Conservation (phyloP, 2,888 invertebrate species). For the Sympetrum striolatum region DNA sequence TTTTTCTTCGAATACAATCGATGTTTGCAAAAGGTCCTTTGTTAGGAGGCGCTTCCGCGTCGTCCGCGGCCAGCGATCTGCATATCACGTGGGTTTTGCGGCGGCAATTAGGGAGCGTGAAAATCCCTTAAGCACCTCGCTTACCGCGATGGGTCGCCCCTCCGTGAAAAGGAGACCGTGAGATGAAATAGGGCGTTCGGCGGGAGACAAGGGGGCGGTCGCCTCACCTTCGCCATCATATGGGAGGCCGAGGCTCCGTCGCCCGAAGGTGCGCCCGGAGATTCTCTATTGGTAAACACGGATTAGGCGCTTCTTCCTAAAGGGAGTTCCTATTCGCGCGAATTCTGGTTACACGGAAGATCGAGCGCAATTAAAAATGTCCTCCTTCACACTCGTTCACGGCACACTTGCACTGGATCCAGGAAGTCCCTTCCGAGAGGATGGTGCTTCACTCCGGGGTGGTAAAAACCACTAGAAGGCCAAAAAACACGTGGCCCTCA, state of each 20-base stretch:
- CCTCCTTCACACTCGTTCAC: not conserved
- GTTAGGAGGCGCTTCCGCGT: not conserved
- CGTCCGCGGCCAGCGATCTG: not conserved
- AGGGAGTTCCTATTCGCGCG: not conserved
- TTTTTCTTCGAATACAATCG: slow-evolving; percentile 54
- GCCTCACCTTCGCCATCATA: not conserved
- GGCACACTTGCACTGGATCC: not conserved
- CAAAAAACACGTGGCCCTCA: slow-evolving; percentile 1
- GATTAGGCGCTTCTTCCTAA: not conserved
- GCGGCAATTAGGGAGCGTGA: not conserved
- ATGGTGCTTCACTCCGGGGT: not conserved
- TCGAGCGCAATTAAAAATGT: not conserved
- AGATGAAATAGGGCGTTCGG: not conserved
- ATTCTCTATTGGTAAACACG: not conserved
- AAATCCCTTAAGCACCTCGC: not conserved
- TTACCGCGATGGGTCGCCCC: not conserved
- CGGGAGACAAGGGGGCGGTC: not conserved
- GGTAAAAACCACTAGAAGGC: not conserved
- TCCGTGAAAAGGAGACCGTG: not conserved
- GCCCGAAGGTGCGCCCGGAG: not conserved
- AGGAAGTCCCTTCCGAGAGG: not conserved
- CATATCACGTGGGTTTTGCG: not conserved
- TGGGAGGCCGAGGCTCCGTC: not conserved
- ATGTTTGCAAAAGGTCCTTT: not conserved
- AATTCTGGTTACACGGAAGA: not conserved